phyloP scores from a whole-genome alignment of 2,797 vertebrate species.

The Champsocephalus esox region DNA sequence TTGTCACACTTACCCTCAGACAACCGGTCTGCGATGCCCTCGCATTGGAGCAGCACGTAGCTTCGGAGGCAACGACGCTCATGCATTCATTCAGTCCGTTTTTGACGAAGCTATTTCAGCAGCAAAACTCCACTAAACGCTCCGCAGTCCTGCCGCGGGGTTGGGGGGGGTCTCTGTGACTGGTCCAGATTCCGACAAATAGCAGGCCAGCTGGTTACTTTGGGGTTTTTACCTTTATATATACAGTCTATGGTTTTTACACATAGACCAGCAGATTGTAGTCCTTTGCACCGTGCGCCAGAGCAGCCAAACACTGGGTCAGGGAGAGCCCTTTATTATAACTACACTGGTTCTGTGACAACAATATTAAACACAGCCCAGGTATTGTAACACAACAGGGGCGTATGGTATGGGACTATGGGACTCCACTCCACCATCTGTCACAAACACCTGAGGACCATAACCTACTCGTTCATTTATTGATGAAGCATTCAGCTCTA shows the following conservation, averaged over 20 bases:
- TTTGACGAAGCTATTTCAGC: constrained; percentile 32
- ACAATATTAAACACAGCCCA: no score
- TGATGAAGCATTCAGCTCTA: neutral
- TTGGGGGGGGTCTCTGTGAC: neutral
- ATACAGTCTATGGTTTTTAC: constrained; percentile 7
- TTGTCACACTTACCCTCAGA: constrained; percentile 64
- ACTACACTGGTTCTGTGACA: neutral
- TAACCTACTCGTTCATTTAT: neutral
- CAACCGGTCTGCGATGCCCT: constrained; percentile 19
- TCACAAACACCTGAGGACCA: neutral
- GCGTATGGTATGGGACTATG: neutral
- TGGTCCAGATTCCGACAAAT: constrained; percentile 56
- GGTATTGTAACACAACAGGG: neutral
- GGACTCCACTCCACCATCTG: no score
- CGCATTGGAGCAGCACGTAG: constrained; percentile 38
- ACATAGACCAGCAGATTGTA: constrained; percentile 31
- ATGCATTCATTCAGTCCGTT: constrained; percentile 10
- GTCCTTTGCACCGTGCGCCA: constrained; percentile 33
- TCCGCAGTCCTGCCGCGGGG: constrained; percentile 37
- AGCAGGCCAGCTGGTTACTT: constrained; percentile 36
- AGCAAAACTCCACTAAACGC: constrained; percentile 39
- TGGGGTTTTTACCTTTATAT: constrained; percentile 18
- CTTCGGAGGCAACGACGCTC: neutral
- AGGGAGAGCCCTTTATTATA: neutral
- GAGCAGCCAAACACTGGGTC: constrained; percentile 1